Evolutionary conservation across 2,888 invertebrate species (phyloP).

Genomic region (Lamproptera curius): DNA sequence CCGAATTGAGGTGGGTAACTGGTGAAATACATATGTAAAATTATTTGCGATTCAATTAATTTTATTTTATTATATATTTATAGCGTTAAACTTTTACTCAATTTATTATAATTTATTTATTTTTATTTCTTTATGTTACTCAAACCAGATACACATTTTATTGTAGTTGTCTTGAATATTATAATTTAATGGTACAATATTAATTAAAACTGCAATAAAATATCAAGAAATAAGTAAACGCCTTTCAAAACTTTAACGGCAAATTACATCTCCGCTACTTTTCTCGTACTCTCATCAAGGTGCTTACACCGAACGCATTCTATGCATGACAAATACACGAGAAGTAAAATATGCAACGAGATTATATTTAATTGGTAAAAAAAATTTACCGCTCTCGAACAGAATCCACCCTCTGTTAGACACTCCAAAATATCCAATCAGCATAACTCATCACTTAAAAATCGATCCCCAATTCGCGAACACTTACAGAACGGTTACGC

Average conservation of each 20-base stretch:
- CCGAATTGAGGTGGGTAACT: too few relatives aligned
- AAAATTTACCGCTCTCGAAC: conserved; percentile 64
- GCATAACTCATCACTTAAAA: conserved; percentile 75
- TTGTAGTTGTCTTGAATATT: background rate
- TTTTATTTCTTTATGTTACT: too few relatives aligned
- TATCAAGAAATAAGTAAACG: too few relatives aligned
- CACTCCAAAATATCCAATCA: conserved; percentile 77
- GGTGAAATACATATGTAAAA: too few relatives aligned
- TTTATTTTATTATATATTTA: too few relatives aligned
- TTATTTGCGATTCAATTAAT: too few relatives aligned
- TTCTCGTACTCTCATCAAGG: background rate
- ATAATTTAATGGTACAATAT: too few relatives aligned
- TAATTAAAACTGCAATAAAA: too few relatives aligned
- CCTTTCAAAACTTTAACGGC: conserved; percentile 13
- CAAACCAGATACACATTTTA: too few relatives aligned
- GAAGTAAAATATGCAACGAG: conserved; percentile 19
- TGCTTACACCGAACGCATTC: background rate
- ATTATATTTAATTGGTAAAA: conserved; percentile 43
- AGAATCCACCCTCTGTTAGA: conserved; percentile 67
- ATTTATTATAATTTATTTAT: too few relatives aligned
- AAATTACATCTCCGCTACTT: background rate
- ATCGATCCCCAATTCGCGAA: conserved; percentile 73
- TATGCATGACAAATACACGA: background rate
- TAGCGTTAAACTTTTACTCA: too few relatives aligned
- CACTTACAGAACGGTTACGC: conserved; percentile 73